These are phyloP conservation scores for Ylistrum balloti DNA, from an alignment of 1,140 invertebrate species.

Conservation along the genomic window DNA sequence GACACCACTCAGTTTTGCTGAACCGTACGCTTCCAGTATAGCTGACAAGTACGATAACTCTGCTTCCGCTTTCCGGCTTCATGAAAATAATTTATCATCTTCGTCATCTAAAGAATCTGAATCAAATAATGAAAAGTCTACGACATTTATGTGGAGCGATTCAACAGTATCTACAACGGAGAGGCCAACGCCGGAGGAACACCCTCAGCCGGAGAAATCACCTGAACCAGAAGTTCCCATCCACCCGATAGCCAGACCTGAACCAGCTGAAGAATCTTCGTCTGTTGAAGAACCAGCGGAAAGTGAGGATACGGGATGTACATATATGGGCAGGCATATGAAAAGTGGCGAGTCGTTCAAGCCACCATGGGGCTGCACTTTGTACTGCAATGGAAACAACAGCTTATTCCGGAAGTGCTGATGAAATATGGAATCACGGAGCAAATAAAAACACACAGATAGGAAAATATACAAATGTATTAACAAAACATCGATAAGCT, in stretches of 20 bases:
- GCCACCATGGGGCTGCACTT: background rate
- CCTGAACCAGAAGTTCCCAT: background rate
- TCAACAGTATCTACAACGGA: background rate
- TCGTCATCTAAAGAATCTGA: background rate
- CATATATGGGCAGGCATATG: background rate
- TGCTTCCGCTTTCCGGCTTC: background rate
- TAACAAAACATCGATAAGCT: too few species aligned
- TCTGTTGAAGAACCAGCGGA: background rate
- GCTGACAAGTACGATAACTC: background rate
- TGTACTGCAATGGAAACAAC: slow-evolving; percentile 27
- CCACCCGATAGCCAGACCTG: background rate
- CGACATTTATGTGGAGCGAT: background rate
- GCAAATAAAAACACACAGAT: too few species aligned
- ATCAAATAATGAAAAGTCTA: background rate
- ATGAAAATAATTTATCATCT: background rate
- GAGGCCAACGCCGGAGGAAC: background rate
- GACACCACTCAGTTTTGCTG: background rate
- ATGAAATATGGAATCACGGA: background rate
- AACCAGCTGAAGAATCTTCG: background rate
- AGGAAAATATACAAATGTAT: too few species aligned
- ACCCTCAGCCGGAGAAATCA: background rate
- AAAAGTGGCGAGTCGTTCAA: background rate
- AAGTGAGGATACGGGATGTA: background rate
- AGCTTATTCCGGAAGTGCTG: slow-evolving; percentile 18
- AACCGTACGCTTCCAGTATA: background rate